These are phyloP conservation scores for Irena cyanogastra DNA, from an alignment of 2,113 vertebrate genomes.

Conservation along the genomic window DNA sequence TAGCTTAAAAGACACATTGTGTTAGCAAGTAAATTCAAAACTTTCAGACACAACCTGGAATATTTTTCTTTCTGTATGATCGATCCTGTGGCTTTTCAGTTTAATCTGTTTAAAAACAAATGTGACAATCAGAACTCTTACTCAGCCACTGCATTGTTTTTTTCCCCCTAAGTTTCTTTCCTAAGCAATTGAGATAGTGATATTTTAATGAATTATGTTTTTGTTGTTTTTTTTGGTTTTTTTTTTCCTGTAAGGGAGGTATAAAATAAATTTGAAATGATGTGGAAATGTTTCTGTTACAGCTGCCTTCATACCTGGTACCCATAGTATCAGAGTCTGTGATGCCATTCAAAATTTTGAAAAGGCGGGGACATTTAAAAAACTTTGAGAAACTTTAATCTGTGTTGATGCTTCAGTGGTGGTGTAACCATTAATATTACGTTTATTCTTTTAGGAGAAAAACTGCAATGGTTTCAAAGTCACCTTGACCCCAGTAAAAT, in stretches of 20 bases:
- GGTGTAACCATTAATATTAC: not conserved
- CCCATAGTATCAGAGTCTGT: not conserved
- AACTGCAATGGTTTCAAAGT: slow-evolving; percentile 91
- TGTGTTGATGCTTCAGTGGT: not conserved
- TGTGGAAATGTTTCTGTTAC: not conserved
- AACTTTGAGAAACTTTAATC: not conserved
- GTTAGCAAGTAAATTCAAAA: not conserved
- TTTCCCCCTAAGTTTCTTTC: not conserved
- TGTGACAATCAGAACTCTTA: not conserved
- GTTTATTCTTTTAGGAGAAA: slow-evolving; percentile 82
- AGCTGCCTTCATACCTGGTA: not conserved
- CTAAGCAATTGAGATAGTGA: not conserved
- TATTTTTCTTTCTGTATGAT: not conserved
- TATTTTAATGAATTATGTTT: too few species aligned
- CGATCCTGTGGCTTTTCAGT: not conserved
- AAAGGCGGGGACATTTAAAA: not conserved
- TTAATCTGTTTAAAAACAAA: not conserved
- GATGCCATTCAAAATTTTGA: not conserved
- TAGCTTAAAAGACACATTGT: not conserved
- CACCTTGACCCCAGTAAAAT: slow-evolving; percentile 81
- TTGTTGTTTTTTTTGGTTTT: too few species aligned
- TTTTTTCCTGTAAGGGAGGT: not conserved
- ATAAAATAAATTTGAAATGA: not conserved
- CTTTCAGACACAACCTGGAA: not conserved
- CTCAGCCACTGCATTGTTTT: not conserved